phyloP scores from a whole-genome alignment of 1,140 invertebrate genomes.

The Phymastichus coffea region DNA sequence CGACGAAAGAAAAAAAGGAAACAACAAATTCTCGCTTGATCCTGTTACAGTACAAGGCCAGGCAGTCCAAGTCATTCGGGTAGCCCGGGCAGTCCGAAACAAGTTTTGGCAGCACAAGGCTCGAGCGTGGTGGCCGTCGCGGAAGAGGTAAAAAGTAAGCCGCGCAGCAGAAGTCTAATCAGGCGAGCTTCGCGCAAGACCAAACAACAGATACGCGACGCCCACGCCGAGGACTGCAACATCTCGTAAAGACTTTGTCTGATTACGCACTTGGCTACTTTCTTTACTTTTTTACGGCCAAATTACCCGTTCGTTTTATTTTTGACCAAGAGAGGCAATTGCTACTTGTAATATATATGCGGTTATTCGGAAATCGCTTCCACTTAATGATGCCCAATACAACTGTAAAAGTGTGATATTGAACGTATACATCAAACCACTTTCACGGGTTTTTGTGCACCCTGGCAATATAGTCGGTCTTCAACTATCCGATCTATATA shows the following conservation, averaged over 20 bases:
- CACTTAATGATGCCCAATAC: no score
- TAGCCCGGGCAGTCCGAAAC: slow-evolving; percentile 47
- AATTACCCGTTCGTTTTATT: neutral
- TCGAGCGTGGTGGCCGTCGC: slow-evolving; percentile 47
- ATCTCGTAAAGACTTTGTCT: slow-evolving; percentile 61
- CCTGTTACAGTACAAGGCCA: slow-evolving; percentile 30
- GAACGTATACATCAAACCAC: neutral
- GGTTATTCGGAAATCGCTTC: no score
- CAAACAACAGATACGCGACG: slow-evolving; percentile 74
- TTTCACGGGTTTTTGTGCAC: no score
- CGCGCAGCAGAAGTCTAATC: slow-evolving; percentile 73
- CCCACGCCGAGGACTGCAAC: slow-evolving; percentile 70
- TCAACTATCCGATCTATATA: no score
- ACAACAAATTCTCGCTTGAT: neutral
- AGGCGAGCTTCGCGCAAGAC: slow-evolving; percentile 76
- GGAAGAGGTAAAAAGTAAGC: slow-evolving; percentile 60
- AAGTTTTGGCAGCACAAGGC: slow-evolving; percentile 48
- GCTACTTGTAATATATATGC: no score
- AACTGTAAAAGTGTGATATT: neutral
- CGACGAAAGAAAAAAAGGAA: neutral
- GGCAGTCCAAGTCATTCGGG: slow-evolving; percentile 43
- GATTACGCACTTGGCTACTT: neutral
- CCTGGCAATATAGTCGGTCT: no score
- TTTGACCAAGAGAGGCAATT: no score
- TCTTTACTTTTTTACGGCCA: neutral